phyloP scores from a whole-genome alignment of 2,888 invertebrate genomes.

The Amiota mariae region DNA sequence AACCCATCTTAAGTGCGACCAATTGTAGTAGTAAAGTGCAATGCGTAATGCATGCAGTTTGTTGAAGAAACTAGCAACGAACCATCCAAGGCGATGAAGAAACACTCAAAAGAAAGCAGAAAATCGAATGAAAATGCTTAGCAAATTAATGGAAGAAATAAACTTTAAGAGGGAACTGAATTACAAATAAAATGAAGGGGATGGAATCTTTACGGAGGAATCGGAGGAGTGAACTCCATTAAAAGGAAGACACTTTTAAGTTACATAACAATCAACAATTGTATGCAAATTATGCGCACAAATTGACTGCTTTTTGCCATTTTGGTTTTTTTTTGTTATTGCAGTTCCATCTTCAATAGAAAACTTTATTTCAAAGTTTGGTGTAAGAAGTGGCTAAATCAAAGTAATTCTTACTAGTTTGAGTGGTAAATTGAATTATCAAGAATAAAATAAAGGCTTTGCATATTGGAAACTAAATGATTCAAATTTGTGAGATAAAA shows the following conservation, averaged over 20 bases:
- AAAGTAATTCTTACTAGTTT: too few species aligned
- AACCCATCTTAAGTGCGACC: conserved; percentile 2
- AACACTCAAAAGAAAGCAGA: not conserved
- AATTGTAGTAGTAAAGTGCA: conserved; percentile 24
- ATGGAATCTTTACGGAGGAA: not conserved
- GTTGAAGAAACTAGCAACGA: too few species aligned
- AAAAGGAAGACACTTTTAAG: not conserved
- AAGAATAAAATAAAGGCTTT: too few species aligned
- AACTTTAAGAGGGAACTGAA: not conserved
- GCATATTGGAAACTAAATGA: too few species aligned
- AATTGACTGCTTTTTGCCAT: not conserved
- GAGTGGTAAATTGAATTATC: too few species aligned
- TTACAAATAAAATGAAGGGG: not conserved
- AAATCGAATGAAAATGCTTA: not conserved
- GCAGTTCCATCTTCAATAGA: not conserved
- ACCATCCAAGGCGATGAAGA: too few species aligned
- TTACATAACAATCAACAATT: conserved; percentile 10
- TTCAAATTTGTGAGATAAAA: too few species aligned
- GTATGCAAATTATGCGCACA: conserved; percentile 7
- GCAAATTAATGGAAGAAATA: conserved; percentile 6
- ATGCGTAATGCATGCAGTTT: conserved; percentile 8
- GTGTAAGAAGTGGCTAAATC: too few species aligned
- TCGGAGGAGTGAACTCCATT: not conserved
- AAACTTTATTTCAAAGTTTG: too few species aligned
- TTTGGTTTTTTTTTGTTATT: not conserved